Conservation (phyloP, 2,797 vertebrate genomes). For the Rhabdomys pumilio region DNA sequence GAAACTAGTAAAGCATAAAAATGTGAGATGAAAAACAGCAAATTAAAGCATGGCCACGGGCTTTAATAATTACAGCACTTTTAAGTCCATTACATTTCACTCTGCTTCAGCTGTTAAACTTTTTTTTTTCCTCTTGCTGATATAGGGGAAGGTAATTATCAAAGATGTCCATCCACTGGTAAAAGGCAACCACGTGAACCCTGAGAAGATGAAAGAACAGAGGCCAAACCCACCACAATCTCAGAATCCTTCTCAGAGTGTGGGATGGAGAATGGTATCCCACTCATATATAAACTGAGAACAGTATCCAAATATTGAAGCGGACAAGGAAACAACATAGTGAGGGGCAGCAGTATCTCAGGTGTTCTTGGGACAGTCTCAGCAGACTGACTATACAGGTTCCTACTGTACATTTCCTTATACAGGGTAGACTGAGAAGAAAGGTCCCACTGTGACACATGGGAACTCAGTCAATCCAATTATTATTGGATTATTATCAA, state of each 20-base stretch:
- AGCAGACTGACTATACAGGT: too few relatives aligned
- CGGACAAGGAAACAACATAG: too few relatives aligned
- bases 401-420: too few relatives aligned
- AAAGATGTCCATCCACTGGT: background rate
- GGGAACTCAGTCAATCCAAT: background rate
- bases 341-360: too few relatives aligned
- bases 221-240: background rate
- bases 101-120: background rate
- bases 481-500: too few relatives aligned
- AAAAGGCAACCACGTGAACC: background rate
- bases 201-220: background rate
- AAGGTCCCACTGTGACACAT: background rate
- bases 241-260: background rate
- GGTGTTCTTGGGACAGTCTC: background rate
- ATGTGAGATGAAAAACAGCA: conserved; percentile 54
- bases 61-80: conserved; percentile 20
- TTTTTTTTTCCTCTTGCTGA: background rate
- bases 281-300: background rate
- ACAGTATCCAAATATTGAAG: background rate
- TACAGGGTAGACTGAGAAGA: background rate
- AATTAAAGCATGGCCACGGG: conserved; percentile 56
- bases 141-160: background rate
- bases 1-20: conserved; percentile 65
- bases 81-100: conserved; percentile 41
- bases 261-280: background rate